Evolutionary conservation across 2,888 invertebrate species (phyloP).

Genomic region (Cetonia aurata): DNA sequence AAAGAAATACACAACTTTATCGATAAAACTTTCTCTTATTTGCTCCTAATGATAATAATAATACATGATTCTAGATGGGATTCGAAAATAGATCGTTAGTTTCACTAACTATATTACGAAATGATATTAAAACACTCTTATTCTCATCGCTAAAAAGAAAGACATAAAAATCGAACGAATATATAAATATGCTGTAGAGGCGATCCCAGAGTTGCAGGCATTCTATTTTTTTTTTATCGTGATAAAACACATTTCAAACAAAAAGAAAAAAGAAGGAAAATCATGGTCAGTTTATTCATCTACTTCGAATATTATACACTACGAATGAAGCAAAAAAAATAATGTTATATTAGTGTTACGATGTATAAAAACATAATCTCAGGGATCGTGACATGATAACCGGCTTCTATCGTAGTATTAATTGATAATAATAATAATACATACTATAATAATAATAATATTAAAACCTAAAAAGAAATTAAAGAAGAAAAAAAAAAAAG

Average conservation of each 20-base stretch:
- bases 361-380: conserved; percentile 34
- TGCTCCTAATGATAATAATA: conserved; percentile 10
- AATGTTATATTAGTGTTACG: conserved; percentile 1
- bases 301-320: conserved; percentile 12
- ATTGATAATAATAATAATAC: conserved; percentile 25
- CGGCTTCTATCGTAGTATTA: conserved; percentile 9
- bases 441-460: conserved; percentile 26
- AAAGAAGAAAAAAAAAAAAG: conserved; percentile 31
- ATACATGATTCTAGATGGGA: neutral
- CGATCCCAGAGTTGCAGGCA: too few species aligned
- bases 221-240: too few species aligned
- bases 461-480: conserved; percentile 14
- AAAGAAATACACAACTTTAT: conserved; percentile 45
- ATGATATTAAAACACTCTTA: conserved; percentile 30
- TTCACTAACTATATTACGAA: conserved; percentile 34
- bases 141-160: conserved; percentile 17
- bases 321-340: conserved; percentile 16
- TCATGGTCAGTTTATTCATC: neutral
- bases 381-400: conserved; percentile 7
- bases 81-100: conserved; percentile 34
- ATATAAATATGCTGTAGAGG: neutral
- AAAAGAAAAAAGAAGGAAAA: too few species aligned
- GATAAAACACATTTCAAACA: too few species aligned
- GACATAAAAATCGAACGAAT: neutral
- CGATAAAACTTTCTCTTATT: conserved; percentile 36